These are phyloP conservation scores for Pitta sordida DNA, from an alignment of 2,113 vertebrate species.

Conservation along the genomic window DNA sequence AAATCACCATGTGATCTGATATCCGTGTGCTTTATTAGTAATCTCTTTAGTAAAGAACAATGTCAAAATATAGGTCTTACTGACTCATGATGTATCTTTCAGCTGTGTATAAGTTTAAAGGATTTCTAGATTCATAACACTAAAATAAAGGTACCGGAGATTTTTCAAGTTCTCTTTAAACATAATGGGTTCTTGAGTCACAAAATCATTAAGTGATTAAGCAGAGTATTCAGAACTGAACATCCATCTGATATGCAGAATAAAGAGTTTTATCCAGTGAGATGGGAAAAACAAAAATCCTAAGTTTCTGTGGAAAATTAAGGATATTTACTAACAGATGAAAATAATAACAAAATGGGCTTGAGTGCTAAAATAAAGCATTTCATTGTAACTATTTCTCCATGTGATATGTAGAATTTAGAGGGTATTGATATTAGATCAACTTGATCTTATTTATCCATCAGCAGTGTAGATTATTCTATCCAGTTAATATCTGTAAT, in stretches of 20 bases:
- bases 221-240: neutral
- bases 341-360: neutral
- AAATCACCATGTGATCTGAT: neutral
- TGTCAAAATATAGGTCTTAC: neutral
- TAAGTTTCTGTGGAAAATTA: neutral
- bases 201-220: neutral
- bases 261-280: neutral
- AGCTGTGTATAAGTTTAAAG: neutral
- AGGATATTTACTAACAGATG: neutral
- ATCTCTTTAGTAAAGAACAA: neutral
- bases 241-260: neutral
- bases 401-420: neutral
- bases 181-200: neutral
- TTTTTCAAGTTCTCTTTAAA: neutral
- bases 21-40: neutral
- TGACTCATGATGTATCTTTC: neutral
- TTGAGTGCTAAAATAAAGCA: neutral
- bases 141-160: neutral
- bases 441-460: neutral
- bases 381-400: neutral
- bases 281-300: fast-evolving
- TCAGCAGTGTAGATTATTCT: neutral
- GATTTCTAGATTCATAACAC: neutral
- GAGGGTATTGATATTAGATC: neutral
- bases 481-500: neutral